These are phyloP conservation scores for Phenganax stokvisi DNA, from an alignment of 92 coral and sea anemone genomes.

Conservation along the genomic window DNA sequence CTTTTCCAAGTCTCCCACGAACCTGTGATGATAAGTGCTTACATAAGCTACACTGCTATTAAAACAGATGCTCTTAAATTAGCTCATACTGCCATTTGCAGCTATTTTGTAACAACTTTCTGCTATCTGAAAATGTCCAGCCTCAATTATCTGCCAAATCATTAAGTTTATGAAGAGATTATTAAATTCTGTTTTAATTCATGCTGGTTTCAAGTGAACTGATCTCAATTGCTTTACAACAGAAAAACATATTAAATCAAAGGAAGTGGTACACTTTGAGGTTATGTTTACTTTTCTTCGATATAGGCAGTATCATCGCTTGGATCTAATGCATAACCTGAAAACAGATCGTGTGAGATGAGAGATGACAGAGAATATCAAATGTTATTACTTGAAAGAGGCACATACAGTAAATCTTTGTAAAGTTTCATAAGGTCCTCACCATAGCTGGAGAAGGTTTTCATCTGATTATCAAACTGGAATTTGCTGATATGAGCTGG, in stretches of 20 bases:
- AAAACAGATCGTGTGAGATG: not conserved
- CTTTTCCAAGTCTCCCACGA: constrained; percentile 80
- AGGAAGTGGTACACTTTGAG: no score
- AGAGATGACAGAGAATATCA: no score
- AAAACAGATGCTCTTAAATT: not conserved
- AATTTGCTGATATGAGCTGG: constrained; percentile 89
- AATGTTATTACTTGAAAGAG: not conserved
- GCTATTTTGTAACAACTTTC: no score
- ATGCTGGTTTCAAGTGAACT: no score
- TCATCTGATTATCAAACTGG: constrained; percentile 91
- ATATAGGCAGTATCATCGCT: constrained; percentile 56
- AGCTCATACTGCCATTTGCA: not conserved
- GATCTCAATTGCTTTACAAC: not conserved
- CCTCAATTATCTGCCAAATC: no score
- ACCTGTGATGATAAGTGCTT: constrained; percentile 35
- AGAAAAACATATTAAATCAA: no score
- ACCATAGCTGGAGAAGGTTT: constrained; percentile 94
- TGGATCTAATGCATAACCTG: constrained; percentile 96
- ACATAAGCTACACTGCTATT: not conserved
- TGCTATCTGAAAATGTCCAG: no score
- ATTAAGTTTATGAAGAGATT: no score
- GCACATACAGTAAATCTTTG: not conserved
- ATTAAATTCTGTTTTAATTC: no score
- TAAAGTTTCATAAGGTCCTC: constrained; percentile 22
- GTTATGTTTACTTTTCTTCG: constrained; percentile 51